Percentiles rank a stretch among this genome's conserved stretches.
phyloP scores from a whole-genome alignment of 2,888 invertebrate genomes.

The Neoascia interrupta region DNA sequence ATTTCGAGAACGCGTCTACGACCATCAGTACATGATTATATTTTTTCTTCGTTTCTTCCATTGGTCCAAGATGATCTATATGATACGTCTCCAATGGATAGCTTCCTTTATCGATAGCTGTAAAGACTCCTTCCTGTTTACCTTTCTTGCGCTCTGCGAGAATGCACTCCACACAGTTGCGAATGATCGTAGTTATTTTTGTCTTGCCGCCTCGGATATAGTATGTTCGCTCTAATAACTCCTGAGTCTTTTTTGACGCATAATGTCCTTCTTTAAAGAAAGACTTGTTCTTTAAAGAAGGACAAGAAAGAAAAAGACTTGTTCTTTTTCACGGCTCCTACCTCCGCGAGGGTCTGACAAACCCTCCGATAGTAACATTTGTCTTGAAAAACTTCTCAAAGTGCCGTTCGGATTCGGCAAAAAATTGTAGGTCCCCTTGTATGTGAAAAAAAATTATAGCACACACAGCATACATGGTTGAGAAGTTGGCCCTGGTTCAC shows the following conservation, averaged over 20 bases:
- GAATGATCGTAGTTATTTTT: slow-evolving; percentile 35
- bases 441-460: no score
- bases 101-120: slow-evolving; percentile 73
- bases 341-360: no score
- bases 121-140: slow-evolving; percentile 74
- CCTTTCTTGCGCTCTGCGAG: slow-evolving; percentile 71
- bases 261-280: no score
- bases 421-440: no score
- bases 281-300: no score
- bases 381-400: no score
- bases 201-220: slow-evolving; percentile 68
- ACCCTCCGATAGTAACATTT: no score
- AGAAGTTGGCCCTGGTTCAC: no score
- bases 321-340: no score
- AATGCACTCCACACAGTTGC: slow-evolving; percentile 59
- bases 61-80: slow-evolving; percentile 75
- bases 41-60: slow-evolving; percentile 72
- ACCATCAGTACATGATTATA: slow-evolving; percentile 75
- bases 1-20: slow-evolving; percentile 75
- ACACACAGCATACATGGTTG: no score
- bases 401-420: no score
- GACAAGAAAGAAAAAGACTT: no score
- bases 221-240: slow-evolving; percentile 71
- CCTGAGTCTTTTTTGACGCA: slow-evolving; percentile 71
- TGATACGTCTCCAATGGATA: slow-evolving; percentile 73